A percentile compares a stretch with the other conserved stretches of the same genome.
Evolutionary conservation across 2,113 vertebrate species (phyloP).

Genomic region (Podiceps cristatus): DNA sequence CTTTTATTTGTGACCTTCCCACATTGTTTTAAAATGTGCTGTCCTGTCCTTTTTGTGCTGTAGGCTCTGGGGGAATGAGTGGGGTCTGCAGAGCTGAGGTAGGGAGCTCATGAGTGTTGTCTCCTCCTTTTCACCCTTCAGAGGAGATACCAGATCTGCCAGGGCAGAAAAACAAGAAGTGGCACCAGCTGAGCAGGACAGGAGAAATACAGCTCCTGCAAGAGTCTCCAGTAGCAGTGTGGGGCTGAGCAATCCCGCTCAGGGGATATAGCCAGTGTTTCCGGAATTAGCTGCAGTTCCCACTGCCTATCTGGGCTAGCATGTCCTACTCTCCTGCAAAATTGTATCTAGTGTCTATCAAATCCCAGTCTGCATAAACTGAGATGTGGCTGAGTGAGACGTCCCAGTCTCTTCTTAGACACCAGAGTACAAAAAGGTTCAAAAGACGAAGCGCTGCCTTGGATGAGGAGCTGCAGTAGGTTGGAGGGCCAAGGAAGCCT

Average conservation of each 20-base stretch:
- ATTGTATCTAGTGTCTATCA: background rate
- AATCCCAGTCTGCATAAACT: background rate
- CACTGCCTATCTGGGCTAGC: background rate
- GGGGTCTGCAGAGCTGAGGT: background rate
- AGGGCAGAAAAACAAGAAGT: background rate
- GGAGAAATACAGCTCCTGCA: background rate
- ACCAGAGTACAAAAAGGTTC: background rate
- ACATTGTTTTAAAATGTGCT: background rate
- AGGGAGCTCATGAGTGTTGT: background rate
- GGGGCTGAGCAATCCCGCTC: background rate
- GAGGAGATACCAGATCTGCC: background rate
- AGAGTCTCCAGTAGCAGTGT: background rate
- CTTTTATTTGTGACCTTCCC: background rate
- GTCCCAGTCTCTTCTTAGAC: background rate
- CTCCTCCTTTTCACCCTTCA: background rate
- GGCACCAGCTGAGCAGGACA: background rate
- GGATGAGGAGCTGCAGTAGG: background rate
- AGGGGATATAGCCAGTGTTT: background rate
- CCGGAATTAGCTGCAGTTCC: background rate
- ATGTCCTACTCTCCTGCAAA: background rate
- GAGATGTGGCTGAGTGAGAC: background rate
- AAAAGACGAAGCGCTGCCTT: background rate
- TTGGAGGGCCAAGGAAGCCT: background rate
- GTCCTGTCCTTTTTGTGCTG: background rate
- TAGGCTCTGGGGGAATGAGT: background rate